These are phyloP conservation scores for Zelleria hepariella DNA, from an alignment of 2,888 invertebrate genomes.

Conservation along the genomic window DNA sequence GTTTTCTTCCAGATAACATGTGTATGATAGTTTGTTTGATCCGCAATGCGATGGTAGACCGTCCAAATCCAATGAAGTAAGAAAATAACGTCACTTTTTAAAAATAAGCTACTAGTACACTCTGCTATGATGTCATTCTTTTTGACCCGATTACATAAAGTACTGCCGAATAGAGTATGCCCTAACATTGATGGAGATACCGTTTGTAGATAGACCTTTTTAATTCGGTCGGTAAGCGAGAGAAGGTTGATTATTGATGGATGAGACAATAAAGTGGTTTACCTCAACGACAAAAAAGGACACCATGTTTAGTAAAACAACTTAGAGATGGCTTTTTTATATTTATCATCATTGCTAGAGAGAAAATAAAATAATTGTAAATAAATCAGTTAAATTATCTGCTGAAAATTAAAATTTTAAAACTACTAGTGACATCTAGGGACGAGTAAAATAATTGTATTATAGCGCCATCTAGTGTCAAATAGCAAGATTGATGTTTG, in stretches of 20 bases:
- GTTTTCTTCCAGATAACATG: background rate
- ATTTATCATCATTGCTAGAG: too few relatives aligned
- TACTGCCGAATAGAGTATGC: slow-evolving; percentile 23
- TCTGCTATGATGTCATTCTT: slow-evolving; percentile 52
- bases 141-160: slow-evolving; percentile 48
- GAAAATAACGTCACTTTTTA: slow-evolving; percentile 55
- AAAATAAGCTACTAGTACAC: slow-evolving; percentile 41
- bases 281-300: background rate
- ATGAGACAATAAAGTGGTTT: background rate
- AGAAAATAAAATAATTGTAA: too few relatives aligned
- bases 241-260: slow-evolving; percentile 20
- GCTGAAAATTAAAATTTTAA: background rate
- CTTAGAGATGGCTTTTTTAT: too few relatives aligned
- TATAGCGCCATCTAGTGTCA: background rate
- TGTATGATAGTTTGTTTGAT: too few relatives aligned
- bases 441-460: background rate
- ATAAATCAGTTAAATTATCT: background rate
- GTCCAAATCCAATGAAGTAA: slow-evolving; percentile 28
- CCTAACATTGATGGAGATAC: slow-evolving; percentile 23
- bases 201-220: slow-evolving; percentile 12
- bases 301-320: too few relatives aligned
- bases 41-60: background rate
- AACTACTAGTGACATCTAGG: background rate
- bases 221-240: slow-evolving; percentile 24
- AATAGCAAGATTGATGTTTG: background rate